Conservation (phyloP, 1,140 invertebrate genomes). For the Bombus superbus region DNA sequence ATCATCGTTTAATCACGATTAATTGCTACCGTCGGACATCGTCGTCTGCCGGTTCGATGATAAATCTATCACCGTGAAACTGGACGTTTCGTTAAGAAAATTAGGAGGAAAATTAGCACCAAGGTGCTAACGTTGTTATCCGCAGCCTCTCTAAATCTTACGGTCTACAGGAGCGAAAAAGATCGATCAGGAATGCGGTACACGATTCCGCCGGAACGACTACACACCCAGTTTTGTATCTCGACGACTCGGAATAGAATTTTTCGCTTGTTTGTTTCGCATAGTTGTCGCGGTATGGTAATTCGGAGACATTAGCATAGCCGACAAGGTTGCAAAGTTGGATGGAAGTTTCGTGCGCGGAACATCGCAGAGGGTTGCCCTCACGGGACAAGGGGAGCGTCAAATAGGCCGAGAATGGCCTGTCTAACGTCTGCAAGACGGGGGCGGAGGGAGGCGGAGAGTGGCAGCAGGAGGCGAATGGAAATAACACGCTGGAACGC, state of each 20-base stretch:
- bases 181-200: neutral
- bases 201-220: too few relatives aligned
- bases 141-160: too few relatives aligned
- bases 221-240: too few relatives aligned
- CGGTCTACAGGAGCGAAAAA: neutral
- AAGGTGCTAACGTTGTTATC: neutral
- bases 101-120: neutral
- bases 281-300: conserved; percentile 63
- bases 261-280: conserved; percentile 63
- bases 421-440: conserved; percentile 51
- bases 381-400: conserved; percentile 52
- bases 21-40: conserved; percentile 46
- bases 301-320: conserved; percentile 65
- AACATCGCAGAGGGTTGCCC: conserved; percentile 36
- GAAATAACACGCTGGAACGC: conserved; percentile 62
- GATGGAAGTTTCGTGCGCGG: conserved; percentile 15
- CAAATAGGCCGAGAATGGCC: conserved; percentile 60
- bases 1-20: conserved; percentile 59
- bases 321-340: conserved; percentile 27
- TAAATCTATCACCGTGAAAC: conserved; percentile 23
- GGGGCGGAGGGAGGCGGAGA: neutral
- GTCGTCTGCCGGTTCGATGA: neutral
- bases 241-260: conserved; percentile 28
- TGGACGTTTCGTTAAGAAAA: conserved; percentile 37
- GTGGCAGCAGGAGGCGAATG: conserved; percentile 50